Conservation (phyloP, 2,113 vertebrate genomes). For the Chamaetylas fuelleborni region DNA sequence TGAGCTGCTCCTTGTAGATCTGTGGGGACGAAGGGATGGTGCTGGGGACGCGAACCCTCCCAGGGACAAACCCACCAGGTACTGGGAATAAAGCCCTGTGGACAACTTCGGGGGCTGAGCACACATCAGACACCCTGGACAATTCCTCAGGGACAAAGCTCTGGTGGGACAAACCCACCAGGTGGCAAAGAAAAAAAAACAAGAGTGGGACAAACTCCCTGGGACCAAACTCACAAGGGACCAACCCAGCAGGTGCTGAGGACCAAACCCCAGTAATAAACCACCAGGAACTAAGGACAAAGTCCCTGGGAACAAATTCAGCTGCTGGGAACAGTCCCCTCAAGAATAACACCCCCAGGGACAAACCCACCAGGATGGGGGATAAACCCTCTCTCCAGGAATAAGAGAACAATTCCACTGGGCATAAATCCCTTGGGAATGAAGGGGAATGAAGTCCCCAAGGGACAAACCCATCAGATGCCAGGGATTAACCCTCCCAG, state of each 20-base stretch:
- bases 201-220: not conserved
- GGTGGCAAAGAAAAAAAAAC: not conserved
- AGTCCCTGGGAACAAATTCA: not conserved
- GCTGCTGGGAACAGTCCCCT: too few species aligned
- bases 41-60: not conserved
- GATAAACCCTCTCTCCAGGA: not conserved
- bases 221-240: not conserved
- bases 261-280: not conserved
- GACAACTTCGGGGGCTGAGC: not conserved
- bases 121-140: not conserved
- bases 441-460: not conserved
- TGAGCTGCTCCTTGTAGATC: slow-evolving; percentile 95
- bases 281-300: not conserved
- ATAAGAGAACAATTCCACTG: not conserved
- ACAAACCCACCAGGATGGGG: not conserved
- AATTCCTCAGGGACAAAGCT: not conserved
- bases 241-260: not conserved
- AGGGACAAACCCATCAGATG: not conserved
- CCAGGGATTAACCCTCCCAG: not conserved
- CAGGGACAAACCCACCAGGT: not conserved
- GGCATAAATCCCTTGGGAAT: not conserved
- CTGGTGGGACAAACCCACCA: not conserved
- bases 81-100: not conserved
- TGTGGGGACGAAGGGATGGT: not conserved
- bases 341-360: not conserved